Base-by-base conservation (phyloP, 2,797 vertebrate genomes). In the Danio jaintianensis region DNA sequence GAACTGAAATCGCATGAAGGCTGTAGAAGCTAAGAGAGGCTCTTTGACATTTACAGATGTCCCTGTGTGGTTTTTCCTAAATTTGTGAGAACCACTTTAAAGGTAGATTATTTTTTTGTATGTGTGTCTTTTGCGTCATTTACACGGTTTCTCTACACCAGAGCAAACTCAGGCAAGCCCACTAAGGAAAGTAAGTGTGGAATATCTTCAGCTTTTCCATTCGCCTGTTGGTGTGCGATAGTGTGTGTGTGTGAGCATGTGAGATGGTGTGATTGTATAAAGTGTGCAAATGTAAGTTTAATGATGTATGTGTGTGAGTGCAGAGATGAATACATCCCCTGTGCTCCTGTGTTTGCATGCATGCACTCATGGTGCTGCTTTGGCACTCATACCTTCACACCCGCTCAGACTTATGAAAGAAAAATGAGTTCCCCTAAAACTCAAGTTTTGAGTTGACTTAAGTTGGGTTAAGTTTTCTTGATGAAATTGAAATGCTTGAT, bases 101-200 rank as follows among this genome's bases (percentile, higher is more conserved):
- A 91, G 85, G 68, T 84, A 84, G 85, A 89, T 86, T 92, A 79
- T 87, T 91, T 89, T 91, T 88, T 78, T 89, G 83, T 87, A 70
- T 87, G 78, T 88, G 81, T 87, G 77, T 86, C 91, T 85, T 89
- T 89, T 90, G 82, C 92, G 86, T 91, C 91, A 91, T 90, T 94
- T 90, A 91, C 91, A 88, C 91, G 92, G 90, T 96, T 95, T 97
- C 92, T 98, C 95, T 95, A 94, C 93, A 93, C 92, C 94, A 99
- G 98, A 99, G 94, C 97, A 97, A 95, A 95, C 96, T 97, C 96
- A 91, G 96, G 96, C 96, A 96, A 92, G 96, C 94, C 92, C 96
- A 94, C 96, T 94, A 94, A 96, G 96, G 96, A 99, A 98, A 95
- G 98, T 99, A 98, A 99, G 98, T 99, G 93, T 80, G 88, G 91